Evolutionary conservation across 2,888 invertebrate species (phyloP).

Genomic region (Temnothorax rugatulus): DNA sequence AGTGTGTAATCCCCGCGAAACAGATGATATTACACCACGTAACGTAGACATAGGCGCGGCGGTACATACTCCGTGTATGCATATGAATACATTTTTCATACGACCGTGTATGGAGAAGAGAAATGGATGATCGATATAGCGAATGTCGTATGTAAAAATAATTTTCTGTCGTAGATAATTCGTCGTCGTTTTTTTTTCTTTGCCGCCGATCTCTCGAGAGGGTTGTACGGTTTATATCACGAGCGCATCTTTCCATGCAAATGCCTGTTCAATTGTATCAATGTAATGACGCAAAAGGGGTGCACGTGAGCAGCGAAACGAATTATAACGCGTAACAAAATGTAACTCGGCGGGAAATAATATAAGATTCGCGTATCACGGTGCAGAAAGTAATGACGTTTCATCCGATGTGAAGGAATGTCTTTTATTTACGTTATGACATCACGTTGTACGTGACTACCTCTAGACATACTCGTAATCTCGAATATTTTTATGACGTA

Average conservation of each 20-base stretch:
- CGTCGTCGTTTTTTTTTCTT: background rate
- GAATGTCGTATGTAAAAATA: slow-evolving; percentile 6
- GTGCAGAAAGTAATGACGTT: background rate
- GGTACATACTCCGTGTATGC: slow-evolving; percentile 11
- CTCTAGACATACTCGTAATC: no score
- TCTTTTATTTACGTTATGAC: background rate
- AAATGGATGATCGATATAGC: slow-evolving; percentile 27
- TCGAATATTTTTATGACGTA: background rate
- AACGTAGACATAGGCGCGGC: slow-evolving; percentile 18
- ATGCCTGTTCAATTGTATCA: slow-evolving; percentile 69
- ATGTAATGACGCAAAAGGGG: slow-evolving; percentile 64
- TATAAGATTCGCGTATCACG: background rate
- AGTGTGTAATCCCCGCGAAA: background rate
- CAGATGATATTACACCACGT: background rate
- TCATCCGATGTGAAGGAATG: background rate
- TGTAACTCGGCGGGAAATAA: background rate
- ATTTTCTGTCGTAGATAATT: slow-evolving; percentile 12
- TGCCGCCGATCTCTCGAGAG: background rate
- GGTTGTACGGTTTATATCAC: background rate
- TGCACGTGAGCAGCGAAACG: slow-evolving; percentile 54
- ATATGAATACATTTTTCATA: slow-evolving; percentile 1
- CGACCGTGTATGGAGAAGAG: background rate
- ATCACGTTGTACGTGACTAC: background rate
- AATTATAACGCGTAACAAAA: slow-evolving; percentile 18
- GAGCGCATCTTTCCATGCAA: slow-evolving; percentile 48